Base-by-base conservation (phyloP, 1,140 invertebrate species). In the Saxidomus purpurata region DNA sequence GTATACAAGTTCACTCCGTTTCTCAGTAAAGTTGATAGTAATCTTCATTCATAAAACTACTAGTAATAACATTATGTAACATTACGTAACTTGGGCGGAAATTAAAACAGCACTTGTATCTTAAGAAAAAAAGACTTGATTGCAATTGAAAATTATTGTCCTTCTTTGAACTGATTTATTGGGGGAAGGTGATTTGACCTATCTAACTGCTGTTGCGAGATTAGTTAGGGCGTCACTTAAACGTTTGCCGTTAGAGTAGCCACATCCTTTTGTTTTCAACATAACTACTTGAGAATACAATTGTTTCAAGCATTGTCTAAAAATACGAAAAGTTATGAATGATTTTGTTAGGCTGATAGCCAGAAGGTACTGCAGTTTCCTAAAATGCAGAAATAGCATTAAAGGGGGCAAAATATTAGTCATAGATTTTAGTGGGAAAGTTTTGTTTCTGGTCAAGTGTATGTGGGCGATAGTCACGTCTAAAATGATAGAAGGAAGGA, bases 261-360 rank as follows among this genome's bases (percentile, higher is more conserved):
- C 36, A 71, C 34, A 71, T 71, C 67, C 67, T 71, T 38, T 38
- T 71, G 34, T 36, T 71, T 36, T 71, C 31, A 31, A n/a, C 17
- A 36, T 71, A 71, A 4, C 67, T 38, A 71, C 67, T 71, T 71
- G 17, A 15, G 0, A 19, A 28, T 38, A 38, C 15, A 71, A 40
- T 40, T 19, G 67, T 67, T 67, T 67, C 11, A 67, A 67, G 28
- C 6, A 28, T 59, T 43, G 19, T 55, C 52, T 55, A 55, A 55
- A 55, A 13, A 19, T 22, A 55, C 9, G 15, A 55, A 19, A 19
- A 19, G 22, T 55, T 11, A 63, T 63, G 59, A 63, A 63, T 28
- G n/a, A n/a, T 63, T 9, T 9, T 28, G 15, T 63, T 25, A 25
- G n/a, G n/a, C 9, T 4, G n/a, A 28, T 28, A 63, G 25, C n/a